Conservation (phyloP, 2,888 invertebrate species). For the Coleophora deauratella region DNA sequence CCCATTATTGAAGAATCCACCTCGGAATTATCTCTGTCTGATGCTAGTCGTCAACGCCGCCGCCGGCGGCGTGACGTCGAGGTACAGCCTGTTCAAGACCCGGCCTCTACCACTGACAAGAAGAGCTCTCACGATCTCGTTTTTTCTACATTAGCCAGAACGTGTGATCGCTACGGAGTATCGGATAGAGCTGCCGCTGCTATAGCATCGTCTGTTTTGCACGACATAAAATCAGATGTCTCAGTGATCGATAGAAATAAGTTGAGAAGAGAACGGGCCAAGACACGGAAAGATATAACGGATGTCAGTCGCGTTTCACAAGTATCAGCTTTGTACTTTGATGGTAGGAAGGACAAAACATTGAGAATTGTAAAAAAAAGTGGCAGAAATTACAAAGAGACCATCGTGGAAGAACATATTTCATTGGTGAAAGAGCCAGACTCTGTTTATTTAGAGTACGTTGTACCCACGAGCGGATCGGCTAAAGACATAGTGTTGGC, state of each 20-base stretch:
- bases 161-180: conserved; percentile 16
- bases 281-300: conserved; percentile 2
- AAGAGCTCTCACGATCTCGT: not conserved
- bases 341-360: conserved; percentile 16
- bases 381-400: conserved; percentile 4
- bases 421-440: conserved; percentile 15
- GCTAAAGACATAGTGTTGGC: conserved; percentile 7
- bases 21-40: conserved; percentile 1
- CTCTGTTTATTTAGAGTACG: conserved; percentile 11
- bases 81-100: conserved; percentile 1
- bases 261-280: conserved; percentile 12
- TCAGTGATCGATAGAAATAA: conserved; percentile 10
- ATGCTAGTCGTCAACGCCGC: not conserved
- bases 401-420: conserved; percentile 13
- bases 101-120: not conserved
- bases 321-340: conserved; percentile 10
- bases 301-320: conserved; percentile 1
- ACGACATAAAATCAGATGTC: conserved; percentile 5
- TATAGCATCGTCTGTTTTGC: conserved; percentile 14
- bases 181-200: conserved; percentile 18
- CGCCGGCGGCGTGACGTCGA: conserved; percentile 2
- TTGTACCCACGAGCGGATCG: conserved; percentile 4
- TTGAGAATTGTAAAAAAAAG: conserved; percentile 10
- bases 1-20: not conserved
- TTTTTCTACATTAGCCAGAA: conserved; percentile 10